Evolutionary conservation across 2,797 vertebrate species (phyloP), one percentile per base, ranked within the genome.

Genomic region (Tolypeutes matacus): DNA sequence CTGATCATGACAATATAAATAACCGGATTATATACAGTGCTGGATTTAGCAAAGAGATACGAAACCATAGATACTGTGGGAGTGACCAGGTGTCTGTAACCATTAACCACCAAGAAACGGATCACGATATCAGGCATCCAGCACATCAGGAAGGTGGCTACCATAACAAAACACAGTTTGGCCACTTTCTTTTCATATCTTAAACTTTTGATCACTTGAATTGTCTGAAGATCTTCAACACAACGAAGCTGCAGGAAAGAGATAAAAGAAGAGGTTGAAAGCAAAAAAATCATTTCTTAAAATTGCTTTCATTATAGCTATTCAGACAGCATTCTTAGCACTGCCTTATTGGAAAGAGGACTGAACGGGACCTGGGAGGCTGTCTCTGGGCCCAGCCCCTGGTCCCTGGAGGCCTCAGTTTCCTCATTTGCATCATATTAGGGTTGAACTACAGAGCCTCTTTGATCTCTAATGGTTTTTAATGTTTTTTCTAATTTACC

Each of bases 1-100:
- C 99, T 99, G 98, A 98, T 99, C 99, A 99, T 99, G 98, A 99
- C 99, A 95, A 99, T 98, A 31, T 99, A 99, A 97, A 99, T 99
- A 94, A 99, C 98, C 7, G 99, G 99, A 97, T 99, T 99, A 98
- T 99, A 99, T 62, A 98, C 98, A 3, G 99, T 99, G 98, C 99
- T 99, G 83, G 99, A 99, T 98, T 99, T 99, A 96, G 99, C 99
- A 93, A 99, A 99, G 96, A 99, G 98, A 7, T 99, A 99, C 0
- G 99, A 99, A 94, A 99, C 98, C 90, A 99, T 97, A 89, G 99
- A 99, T 90, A 99, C 95, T 1, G 98, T 98, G 84, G 99, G 99
- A 17, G 99, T 99, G 94, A 99, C 97, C 82, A 99, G 93, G 93
- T 98, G 98, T 89, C 98, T 98, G 46, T 98, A 98, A 83, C 99